Conservation (phyloP, 2,797 vertebrate genomes). For the Catostomus latipinnis region DNA sequence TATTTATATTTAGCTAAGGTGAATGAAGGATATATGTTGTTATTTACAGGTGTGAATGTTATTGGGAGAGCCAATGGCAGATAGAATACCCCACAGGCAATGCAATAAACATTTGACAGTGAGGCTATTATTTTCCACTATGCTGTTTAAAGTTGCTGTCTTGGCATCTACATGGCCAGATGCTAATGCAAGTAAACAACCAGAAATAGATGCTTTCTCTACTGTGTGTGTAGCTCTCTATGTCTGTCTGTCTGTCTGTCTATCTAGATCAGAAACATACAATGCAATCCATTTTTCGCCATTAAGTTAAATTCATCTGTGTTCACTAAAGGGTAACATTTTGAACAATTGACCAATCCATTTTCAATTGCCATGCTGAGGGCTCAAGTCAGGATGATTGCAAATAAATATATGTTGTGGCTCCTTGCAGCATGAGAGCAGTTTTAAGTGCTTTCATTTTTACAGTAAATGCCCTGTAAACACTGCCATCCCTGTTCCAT, state of each 20-base stretch:
- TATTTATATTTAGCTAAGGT: slow-evolving; percentile 38
- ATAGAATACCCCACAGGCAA: not conserved
- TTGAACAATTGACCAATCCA: slow-evolving; percentile 48
- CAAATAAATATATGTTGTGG: slow-evolving; percentile 53
- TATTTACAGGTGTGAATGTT: slow-evolving; percentile 33
- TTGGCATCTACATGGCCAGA: slow-evolving; percentile 6
- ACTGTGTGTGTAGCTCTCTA: not conserved
- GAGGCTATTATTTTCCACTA: not conserved
- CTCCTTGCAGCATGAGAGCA: slow-evolving; percentile 46
- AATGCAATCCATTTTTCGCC: not conserved
- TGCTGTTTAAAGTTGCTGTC: not conserved
- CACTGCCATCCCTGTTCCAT: slow-evolving; percentile 6
- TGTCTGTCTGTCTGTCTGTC: not conserved
- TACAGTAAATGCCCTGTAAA: slow-evolving; percentile 50
- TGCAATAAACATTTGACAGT: slow-evolving; percentile 13
- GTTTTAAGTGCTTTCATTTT: slow-evolving; percentile 60
- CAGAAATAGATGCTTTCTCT: not conserved
- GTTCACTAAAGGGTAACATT: slow-evolving; percentile 59
- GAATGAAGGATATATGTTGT: slow-evolving; percentile 1
- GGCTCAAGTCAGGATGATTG: slow-evolving; percentile 50
- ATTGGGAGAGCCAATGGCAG: not conserved
- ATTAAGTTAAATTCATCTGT: slow-evolving; percentile 34
- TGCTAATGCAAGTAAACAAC: slow-evolving; percentile 17
- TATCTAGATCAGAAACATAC: not conserved
- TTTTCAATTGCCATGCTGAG: slow-evolving; percentile 39